phyloP scores from a whole-genome alignment of 1,140 invertebrate species.

The Monomorium pharaonis region DNA sequence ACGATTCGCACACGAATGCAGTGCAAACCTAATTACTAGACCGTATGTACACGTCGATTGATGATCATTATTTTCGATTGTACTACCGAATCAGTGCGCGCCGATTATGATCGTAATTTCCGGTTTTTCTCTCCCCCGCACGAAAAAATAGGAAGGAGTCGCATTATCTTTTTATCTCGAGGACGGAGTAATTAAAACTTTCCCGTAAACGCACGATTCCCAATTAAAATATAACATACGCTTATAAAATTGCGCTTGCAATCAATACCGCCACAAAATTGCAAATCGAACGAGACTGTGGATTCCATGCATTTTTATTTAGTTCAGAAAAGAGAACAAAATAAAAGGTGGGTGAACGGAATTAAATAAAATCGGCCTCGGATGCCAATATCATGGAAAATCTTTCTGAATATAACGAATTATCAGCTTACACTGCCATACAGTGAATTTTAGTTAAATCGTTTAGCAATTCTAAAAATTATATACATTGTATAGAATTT shows the following conservation, averaged over 20 bases:
- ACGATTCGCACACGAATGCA: conserved; percentile 23
- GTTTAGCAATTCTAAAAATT: conserved; percentile 12
- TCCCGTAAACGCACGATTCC: conserved; percentile 30
- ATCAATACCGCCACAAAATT: conserved; percentile 37
- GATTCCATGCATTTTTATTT: conserved; percentile 48
- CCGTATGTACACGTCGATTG: neutral
- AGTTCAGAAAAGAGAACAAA: conserved; percentile 17
- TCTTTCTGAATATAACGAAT: conserved; percentile 41
- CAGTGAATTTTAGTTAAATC: conserved; percentile 9
- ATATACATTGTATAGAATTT: neutral
- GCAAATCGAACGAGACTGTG: conserved; percentile 13
- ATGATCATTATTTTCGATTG: conserved; percentile 19
- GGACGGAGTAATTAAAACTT: conserved; percentile 20
- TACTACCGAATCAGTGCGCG: neutral
- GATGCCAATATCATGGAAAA: conserved; percentile 35
- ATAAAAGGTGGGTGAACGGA: conserved; percentile 4
- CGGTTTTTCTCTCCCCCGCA: too few species aligned
- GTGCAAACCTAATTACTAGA: conserved; percentile 26
- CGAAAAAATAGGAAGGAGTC: neutral
- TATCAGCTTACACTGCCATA: conserved; percentile 25
- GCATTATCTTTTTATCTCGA: neutral
- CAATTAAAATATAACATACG: conserved; percentile 48
- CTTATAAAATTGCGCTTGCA: conserved; percentile 31
- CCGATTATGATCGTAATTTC: neutral
- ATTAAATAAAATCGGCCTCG: conserved; percentile 46